Evolutionary conservation across 2,797 vertebrate genomes (phyloP).

Genomic region (Neostethus bicornis): DNA sequence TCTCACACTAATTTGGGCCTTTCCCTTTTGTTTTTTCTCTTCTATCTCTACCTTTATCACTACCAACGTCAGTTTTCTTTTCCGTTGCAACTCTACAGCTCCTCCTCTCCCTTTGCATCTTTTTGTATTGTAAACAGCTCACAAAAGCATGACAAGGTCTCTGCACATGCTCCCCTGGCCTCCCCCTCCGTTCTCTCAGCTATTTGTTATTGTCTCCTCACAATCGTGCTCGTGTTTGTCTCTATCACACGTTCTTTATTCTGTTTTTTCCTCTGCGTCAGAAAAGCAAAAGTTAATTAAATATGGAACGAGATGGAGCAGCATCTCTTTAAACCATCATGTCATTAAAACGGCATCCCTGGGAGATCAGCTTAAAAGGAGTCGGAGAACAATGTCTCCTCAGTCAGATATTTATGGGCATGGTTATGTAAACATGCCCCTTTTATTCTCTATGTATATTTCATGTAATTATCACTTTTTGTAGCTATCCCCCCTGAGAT

Average conservation of each 20-base stretch:
- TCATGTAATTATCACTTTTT: slow-evolving; percentile 88
- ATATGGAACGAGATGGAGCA: slow-evolving; percentile 98
- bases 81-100: slow-evolving; percentile 12
- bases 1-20: slow-evolving; percentile 7
- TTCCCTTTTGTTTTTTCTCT: slow-evolving; percentile 24
- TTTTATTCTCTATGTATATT: slow-evolving; percentile 85
- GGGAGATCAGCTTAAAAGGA: slow-evolving; percentile 96
- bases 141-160: slow-evolving; percentile 93
- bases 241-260: slow-evolving; percentile 77
- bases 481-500: slow-evolving; percentile 73
- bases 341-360: slow-evolving; percentile 99
- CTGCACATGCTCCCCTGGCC: slow-evolving; percentile 84
- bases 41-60: slow-evolving; percentile 46
- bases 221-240: slow-evolving; percentile 84
- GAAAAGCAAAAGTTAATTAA: slow-evolving; percentile 99
- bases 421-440: slow-evolving; percentile 93
- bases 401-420: slow-evolving; percentile 99
- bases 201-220: slow-evolving; percentile 95
- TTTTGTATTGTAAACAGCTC: slow-evolving; percentile 82
- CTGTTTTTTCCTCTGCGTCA: slow-evolving; percentile 79
- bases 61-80: slow-evolving; percentile 44
- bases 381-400: slow-evolving; percentile 97
- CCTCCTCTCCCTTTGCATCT: slow-evolving; percentile 56
- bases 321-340: slow-evolving; percentile 99
- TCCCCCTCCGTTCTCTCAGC: slow-evolving; percentile 81